Conservation (phyloP, 2,113 vertebrate genomes). For the Lonchura striata region DNA sequence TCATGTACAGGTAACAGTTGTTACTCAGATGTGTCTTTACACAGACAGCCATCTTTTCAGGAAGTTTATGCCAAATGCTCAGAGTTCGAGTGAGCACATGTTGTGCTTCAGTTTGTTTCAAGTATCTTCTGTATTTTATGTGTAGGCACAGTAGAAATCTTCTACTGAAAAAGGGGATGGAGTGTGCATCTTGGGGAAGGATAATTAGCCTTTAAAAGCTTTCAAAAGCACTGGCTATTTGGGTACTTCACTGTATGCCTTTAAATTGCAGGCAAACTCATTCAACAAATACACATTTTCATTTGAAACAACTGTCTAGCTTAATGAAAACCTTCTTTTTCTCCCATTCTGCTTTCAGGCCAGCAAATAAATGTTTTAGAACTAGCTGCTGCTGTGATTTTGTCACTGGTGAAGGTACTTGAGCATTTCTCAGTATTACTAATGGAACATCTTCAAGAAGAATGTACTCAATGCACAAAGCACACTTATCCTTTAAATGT, state of each 20-base stretch:
- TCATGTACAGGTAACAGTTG: background rate
- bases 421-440: background rate
- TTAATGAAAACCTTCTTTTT: background rate
- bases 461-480: background rate
- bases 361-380: conserved; percentile 21
- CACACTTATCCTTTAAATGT: background rate
- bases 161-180: background rate
- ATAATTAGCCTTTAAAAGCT: background rate
- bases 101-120: background rate
- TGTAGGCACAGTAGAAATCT: background rate
- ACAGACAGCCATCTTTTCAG: background rate
- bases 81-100: background rate
- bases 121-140: background rate
- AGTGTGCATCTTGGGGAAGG: background rate
- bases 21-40: background rate
- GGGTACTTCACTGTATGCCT: background rate
- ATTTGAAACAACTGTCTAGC: background rate
- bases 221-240: background rate
- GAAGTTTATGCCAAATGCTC: background rate
- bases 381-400: background rate
- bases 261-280: background rate
- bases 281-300: background rate
- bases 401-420: background rate
- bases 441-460: background rate
- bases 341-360: background rate